Conservation (phyloP, 2,113 vertebrate genomes). For the Hemicordylus capensis region DNA sequence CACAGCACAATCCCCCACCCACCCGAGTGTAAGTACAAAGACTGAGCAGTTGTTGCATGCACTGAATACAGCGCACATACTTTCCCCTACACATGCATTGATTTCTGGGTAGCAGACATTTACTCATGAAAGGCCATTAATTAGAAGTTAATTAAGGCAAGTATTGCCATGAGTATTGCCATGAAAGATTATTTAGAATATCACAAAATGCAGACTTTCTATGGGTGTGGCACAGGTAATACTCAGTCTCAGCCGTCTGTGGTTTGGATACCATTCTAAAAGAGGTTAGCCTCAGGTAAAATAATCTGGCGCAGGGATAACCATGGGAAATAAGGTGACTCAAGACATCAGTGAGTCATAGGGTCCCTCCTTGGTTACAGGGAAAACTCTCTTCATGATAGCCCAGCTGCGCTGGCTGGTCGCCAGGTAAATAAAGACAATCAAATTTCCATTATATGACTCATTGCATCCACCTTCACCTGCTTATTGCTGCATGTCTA, state of each 20-base stretch:
- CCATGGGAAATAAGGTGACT: conserved; percentile 6
- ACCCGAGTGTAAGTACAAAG: too few relatives aligned
- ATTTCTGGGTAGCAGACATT: background rate
- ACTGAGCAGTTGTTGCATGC: background rate
- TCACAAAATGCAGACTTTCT: conserved; percentile 25
- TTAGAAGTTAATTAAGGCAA: background rate
- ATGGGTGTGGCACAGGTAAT: background rate
- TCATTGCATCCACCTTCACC: background rate
- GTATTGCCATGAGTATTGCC: conserved; percentile 17
- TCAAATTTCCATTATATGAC: background rate
- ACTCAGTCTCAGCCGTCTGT: conserved; percentile 1
- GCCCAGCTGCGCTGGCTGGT: background rate
- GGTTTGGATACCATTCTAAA: conserved; percentile 14
- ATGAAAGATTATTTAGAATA: conserved; percentile 6
- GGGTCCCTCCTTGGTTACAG: background rate
- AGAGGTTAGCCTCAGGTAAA: background rate
- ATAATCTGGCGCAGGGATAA: background rate
- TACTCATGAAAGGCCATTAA: background rate
- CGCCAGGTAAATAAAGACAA: background rate
- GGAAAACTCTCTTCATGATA: background rate
- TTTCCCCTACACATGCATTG: background rate
- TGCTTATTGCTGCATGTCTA: background rate
- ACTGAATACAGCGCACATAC: background rate
- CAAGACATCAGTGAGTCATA: conserved; percentile 45
- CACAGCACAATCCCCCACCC: background rate